A percentile compares a stretch with the other conserved stretches of the same genome.
phyloP scores from a whole-genome alignment of 2,113 vertebrate species.

The Myanophis thanlyinensis region DNA sequence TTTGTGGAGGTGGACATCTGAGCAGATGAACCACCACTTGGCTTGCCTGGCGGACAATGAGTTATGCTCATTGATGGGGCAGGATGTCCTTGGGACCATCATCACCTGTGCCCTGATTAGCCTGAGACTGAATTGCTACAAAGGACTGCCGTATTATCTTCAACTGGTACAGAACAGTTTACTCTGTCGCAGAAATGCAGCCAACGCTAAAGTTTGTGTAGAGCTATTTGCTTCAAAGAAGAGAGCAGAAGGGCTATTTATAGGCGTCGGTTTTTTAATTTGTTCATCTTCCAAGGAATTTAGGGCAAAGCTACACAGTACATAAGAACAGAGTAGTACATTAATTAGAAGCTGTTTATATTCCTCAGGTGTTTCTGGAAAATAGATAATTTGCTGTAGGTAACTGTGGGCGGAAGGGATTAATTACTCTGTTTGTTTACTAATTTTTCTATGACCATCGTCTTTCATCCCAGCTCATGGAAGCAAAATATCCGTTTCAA shows the following conservation, averaged over 20 bases:
- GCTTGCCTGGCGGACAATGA: too few relatives aligned
- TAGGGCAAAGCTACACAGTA: neutral
- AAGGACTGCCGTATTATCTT: too few relatives aligned
- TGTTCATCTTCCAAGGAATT: neutral
- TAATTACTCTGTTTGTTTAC: neutral
- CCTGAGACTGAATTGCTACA: too few relatives aligned
- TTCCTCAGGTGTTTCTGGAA: neutral
- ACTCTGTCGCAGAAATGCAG: neutral
- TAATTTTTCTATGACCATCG: neutral
- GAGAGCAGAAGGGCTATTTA: neutral
- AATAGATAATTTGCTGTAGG: neutral
- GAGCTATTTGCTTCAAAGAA: neutral
- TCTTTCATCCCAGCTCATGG: neutral
- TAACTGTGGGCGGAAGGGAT: neutral
- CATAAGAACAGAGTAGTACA: neutral
- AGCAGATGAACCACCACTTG: too few relatives aligned
- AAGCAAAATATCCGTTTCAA: neutral
- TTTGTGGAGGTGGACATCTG: too few relatives aligned
- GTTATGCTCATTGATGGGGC: too few relatives aligned
- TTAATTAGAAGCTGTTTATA: neutral
- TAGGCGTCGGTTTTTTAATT: neutral
- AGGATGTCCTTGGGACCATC: too few relatives aligned
- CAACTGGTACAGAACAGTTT: neutral
- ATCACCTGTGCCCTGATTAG: too few relatives aligned
- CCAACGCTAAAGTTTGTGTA: neutral